These are phyloP conservation scores for Halichondria panicea DNA, from an alignment of 37 sponge, comb jelly and placozoan species.

Conservation along the genomic window DNA sequence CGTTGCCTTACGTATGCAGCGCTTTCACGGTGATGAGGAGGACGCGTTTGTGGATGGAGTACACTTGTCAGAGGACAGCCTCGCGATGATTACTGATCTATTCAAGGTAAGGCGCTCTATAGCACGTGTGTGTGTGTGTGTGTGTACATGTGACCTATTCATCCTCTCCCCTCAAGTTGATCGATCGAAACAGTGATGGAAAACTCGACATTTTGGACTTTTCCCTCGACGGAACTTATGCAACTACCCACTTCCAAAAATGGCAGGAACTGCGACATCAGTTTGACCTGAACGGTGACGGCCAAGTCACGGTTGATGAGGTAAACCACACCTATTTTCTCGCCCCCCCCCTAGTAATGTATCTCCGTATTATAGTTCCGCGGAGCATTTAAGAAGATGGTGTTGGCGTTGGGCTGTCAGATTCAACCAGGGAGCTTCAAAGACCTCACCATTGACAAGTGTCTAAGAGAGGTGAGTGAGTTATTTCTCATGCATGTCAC, in stretches of 20 bases:
- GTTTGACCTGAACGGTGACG: constrained; percentile 56
- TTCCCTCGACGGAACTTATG: neutral
- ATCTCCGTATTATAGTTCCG: constrained; percentile 21
- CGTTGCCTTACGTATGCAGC: no score
- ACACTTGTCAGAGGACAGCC: constrained; percentile 26
- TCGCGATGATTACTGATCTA: constrained; percentile 33
- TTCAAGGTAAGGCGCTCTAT: no score
- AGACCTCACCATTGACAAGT: no score
- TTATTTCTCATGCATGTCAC: no score
- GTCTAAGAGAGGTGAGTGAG: no score
- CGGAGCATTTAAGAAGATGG: constrained; percentile 47
- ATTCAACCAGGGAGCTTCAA: no score
- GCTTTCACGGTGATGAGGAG: constrained; percentile 27
- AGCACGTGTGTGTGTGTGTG: no score
- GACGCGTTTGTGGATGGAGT: constrained; percentile 36
- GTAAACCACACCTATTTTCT: constrained; percentile 10
- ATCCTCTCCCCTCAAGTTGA: constrained; percentile 10
- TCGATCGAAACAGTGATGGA: constrained; percentile 45
- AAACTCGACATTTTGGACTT: constrained; percentile 34
- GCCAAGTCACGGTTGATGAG: constrained; percentile 41
- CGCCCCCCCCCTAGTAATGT: neutral
- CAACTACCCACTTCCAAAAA: constrained; percentile 9
- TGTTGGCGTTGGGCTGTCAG: constrained; percentile 7
- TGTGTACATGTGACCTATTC: no score
- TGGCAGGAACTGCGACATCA: constrained; percentile 44